phyloP scores from a whole-genome alignment of 2,797 vertebrate genomes.

The Protosalanx chinensis region DNA sequence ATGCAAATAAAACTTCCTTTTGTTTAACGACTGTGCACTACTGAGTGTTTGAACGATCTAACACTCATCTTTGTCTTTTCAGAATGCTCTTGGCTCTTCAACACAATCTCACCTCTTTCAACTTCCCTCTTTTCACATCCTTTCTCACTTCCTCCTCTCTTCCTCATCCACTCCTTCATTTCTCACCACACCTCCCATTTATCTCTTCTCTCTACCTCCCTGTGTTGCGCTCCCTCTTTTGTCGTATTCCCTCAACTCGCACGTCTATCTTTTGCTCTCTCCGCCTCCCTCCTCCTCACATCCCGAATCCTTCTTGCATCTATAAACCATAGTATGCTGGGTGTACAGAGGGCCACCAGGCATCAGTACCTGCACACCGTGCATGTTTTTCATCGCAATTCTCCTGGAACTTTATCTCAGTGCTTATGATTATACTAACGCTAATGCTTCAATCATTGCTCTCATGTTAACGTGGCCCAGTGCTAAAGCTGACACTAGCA shows the following conservation, averaged over 20 bases:
- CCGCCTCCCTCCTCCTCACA: background rate
- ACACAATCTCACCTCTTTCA: background rate
- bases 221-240: background rate
- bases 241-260: background rate
- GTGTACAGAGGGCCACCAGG: background rate
- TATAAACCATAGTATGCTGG: background rate
- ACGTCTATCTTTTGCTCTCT: background rate
- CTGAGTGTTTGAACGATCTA: too few species aligned
- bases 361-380: background rate
- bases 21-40: too few species aligned
- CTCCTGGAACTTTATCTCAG: background rate
- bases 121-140: background rate
- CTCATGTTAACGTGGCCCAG: conserved; percentile 20
- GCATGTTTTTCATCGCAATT: background rate
- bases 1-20: too few species aligned
- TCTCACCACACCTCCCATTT: background rate
- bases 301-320: background rate
- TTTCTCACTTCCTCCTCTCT: background rate
- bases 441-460: conserved; percentile 10
- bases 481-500: conserved; percentile 9
- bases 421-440: conserved; percentile 1
- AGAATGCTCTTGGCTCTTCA: too few species aligned
- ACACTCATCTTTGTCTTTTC: too few species aligned
- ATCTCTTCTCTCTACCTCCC: background rate
- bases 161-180: background rate